Evolutionary conservation across 2,888 invertebrate genomes (phyloP), one percentile per base, ranked within the genome.

Genomic region (Prosopocoilus inquinatus): DNA sequence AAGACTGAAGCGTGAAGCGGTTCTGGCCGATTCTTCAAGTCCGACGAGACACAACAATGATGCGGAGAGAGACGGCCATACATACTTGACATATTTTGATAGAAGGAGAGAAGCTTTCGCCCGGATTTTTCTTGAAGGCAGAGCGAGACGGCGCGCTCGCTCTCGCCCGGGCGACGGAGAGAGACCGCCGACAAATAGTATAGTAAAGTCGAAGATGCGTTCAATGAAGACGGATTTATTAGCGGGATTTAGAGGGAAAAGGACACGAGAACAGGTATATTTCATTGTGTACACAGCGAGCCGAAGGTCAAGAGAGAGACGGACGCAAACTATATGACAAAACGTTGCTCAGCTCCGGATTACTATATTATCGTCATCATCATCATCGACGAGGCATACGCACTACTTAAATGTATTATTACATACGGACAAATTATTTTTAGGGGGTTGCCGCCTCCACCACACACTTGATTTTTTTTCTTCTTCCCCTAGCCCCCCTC

Each of bases 61-160:
- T 60, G 59, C 55, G 67, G 73, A 70, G 71, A 72, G 73, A 72
- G 73, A 72, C 66, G 70, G 51, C 67, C 71, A 70, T 64, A 70
- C 70, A 75, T 75, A 71, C 70, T 71, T 74, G 71, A 72, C 74
- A 75, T 75, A 75, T 73, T 74, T 75, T 63, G 65, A 58, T 58
- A 53, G 62, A 70, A 51, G 50, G 62, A 64, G 67, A 53, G 34
- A 16, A 33, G n/a, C 34, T 43, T 51, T 36, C 12, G 20, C 44
- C 44, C 3, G 15, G n/a, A 15, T 15, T 11, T 12, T 41, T 13
- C 28, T n/a, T 9, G 35, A 34, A 34, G 41, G 11, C n/a, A 41
- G 43, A 43, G 43, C 20, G 51, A 45, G 36, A 45, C 8, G 33
- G 41, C 7, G 2, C 9, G 13, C 13, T 5, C 11, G 34, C 41